Base-by-base conservation (phyloP, 2,797 vertebrate species). In the Oryzias sinensis region DNA sequence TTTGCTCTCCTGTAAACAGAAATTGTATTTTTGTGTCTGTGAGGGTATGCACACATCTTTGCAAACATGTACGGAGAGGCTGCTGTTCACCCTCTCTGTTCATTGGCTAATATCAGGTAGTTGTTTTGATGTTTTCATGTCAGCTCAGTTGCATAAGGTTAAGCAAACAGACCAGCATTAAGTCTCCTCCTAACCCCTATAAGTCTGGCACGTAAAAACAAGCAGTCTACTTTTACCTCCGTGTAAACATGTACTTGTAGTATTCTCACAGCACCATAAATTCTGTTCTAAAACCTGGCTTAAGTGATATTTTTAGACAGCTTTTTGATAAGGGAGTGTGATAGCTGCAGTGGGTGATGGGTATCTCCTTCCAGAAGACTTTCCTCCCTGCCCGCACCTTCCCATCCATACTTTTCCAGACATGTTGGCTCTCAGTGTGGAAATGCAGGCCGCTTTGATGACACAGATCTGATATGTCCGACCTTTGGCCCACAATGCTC, bases 391-490 rank as follows among this genome's bases (percentile, higher is more conserved):
- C 83, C 79, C 77, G 80, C 80, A 83, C 56, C 67, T 67, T 68
- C 57, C 42, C 24, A 13, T 60, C 65, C 45, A 6, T 42, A 11
- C 52, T 72, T 51, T 74, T 71, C 81, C 76, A 78, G 53, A 74
- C 80, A 66, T 88, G 86, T 92, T 90, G 87, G 87, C 79, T 88
- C 84, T 89, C 71, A 74, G 78, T 85, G 81, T 89, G 87, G 83
- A 91, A 86, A 90, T 82, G 87, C 83, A 80, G 87, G 87, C 77
- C 51, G 50, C 78, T 83, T 65, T 66, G 81, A 83, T 84, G 77
- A 78, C 64, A 66, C 73, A 37, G 60, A 82, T 88, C 84, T 75
- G 84, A 89, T 84, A 63, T 50, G 54, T 63, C 42, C 68, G 74
- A 54, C 50, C 61, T 73, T 42, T 49, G 29, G 70, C 58, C 49